These are phyloP conservation scores for Lysiphlebus fabarum DNA, from an alignment of 1,140 invertebrate genomes.

Conservation along the genomic window DNA sequence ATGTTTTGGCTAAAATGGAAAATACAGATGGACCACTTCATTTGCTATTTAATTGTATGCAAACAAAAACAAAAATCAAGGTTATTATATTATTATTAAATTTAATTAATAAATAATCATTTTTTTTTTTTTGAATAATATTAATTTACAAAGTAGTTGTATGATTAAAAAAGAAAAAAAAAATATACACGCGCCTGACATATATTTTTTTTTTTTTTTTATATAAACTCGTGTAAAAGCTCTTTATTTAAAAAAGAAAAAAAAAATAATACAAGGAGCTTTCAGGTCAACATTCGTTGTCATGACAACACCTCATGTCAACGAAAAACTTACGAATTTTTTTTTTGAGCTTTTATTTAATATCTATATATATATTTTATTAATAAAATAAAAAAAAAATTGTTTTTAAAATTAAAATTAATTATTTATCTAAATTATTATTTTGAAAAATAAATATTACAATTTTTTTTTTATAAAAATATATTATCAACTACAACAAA, in stretches of 20 bases:
- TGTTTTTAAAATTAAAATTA: too few species aligned
- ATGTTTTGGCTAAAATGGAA: slow-evolving; percentile 66
- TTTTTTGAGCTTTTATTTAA: slow-evolving; percentile 2
- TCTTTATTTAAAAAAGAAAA: slow-evolving; percentile 21
- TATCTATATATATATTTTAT: too few species aligned
- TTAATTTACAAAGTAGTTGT: not conserved
- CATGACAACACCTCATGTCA: slow-evolving; percentile 30
- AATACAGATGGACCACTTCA: slow-evolving; percentile 62
- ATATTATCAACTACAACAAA: too few species aligned
- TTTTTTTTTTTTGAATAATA: too few species aligned
- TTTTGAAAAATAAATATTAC: too few species aligned
- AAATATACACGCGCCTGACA: slow-evolving; percentile 34
- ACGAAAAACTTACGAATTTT: not conserved
- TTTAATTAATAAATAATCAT: not conserved
- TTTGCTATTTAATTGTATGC: slow-evolving; percentile 61
- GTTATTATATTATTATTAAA: slow-evolving; percentile 46
- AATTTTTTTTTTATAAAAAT: too few species aligned
- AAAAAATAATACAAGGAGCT: not conserved
- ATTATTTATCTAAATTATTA: too few species aligned
- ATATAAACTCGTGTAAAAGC: slow-evolving; percentile 31
- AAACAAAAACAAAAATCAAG: slow-evolving; percentile 62
- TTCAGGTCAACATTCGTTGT: slow-evolving; percentile 46
- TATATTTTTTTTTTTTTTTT: too few species aligned
- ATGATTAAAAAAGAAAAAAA: not conserved
- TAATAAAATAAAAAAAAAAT: too few species aligned